Percentiles rank a stretch among this genome's conserved stretches.
Evolutionary conservation across 2,888 invertebrate species (phyloP).

Genomic region (Caradrina clavipalpis): DNA sequence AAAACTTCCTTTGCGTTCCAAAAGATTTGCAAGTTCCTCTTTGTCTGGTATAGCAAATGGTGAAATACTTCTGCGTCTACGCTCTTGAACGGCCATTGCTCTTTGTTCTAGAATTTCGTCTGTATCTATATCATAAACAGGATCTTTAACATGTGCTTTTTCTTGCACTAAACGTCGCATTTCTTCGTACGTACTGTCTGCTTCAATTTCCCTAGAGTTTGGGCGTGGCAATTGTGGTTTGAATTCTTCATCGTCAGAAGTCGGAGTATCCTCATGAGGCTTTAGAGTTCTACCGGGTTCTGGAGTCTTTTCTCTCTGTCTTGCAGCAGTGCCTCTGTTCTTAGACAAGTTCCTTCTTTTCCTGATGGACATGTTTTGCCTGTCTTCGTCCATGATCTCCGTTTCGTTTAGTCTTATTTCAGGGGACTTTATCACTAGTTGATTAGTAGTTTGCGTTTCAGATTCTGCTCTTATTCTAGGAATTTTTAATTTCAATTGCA

Average conservation of each 20-base stretch:
- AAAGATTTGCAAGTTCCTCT: conserved; percentile 74
- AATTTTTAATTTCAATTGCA: conserved; percentile 74
- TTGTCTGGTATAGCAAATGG: conserved; percentile 88
- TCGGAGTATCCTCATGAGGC: conserved; percentile 92
- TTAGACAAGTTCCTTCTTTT: conserved; percentile 92
- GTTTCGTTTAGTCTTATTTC: conserved; percentile 67
- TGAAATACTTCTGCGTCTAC: conserved; percentile 88
- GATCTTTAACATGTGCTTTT: conserved; percentile 83
- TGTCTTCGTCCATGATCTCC: conserved; percentile 81
- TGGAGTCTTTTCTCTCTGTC: conserved; percentile 88
- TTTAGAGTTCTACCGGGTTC: conserved; percentile 87
- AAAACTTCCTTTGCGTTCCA: conserved; percentile 88
- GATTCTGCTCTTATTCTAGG: conserved; percentile 80
- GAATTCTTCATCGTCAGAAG: conserved; percentile 89
- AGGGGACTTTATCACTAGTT: conserved; percentile 74
- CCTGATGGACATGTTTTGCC: conserved; percentile 89
- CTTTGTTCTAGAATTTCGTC: conserved; percentile 87
- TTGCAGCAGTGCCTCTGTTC: conserved; percentile 87
- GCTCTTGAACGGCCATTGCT: conserved; percentile 83
- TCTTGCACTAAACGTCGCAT: conserved; percentile 87
- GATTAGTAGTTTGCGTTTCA: conserved; percentile 79
- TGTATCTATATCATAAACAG: conserved; percentile 86
- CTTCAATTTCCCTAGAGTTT: conserved; percentile 86
- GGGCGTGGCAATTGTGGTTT: conserved; percentile 68
- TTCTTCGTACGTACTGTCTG: conserved; percentile 87